Evolutionary conservation across 2,888 invertebrate species (phyloP).

Genomic region (Odiellus spinosus): DNA sequence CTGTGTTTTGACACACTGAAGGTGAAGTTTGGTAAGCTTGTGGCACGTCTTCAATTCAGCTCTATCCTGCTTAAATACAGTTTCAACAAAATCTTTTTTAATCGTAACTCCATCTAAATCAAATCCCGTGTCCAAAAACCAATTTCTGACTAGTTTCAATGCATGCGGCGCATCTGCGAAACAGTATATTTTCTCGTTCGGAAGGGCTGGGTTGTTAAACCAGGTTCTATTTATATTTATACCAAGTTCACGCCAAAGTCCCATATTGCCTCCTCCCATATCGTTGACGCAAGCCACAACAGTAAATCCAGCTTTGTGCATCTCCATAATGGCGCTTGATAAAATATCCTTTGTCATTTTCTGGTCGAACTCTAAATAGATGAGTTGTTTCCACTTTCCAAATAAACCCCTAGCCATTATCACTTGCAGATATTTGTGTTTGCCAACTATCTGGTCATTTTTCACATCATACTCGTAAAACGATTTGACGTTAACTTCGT

Average conservation of each 20-base stretch:
- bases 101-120: neutral
- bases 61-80: neutral
- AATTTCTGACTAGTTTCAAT: too few relatives aligned
- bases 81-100: neutral
- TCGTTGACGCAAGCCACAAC: neutral
- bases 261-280: neutral
- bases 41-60: neutral
- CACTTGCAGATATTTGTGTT: neutral
- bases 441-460: neutral
- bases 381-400: neutral
- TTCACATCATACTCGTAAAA: neutral
- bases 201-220: too few relatives aligned
- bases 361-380: neutral
- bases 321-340: neutral
- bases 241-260: neutral
- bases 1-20: neutral
- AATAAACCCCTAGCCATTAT: neutral
- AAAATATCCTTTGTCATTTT: slow-evolving; percentile 1
- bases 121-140: too few relatives aligned
- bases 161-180: too few relatives aligned
- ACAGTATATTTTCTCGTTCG: too few relatives aligned
- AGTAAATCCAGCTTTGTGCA: neutral
- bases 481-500: neutral
- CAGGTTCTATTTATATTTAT: too few relatives aligned
- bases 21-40: neutral